Evolutionary conservation across 2,888 invertebrate genomes (phyloP).

Genomic region (Schizotus pectinicornis): DNA sequence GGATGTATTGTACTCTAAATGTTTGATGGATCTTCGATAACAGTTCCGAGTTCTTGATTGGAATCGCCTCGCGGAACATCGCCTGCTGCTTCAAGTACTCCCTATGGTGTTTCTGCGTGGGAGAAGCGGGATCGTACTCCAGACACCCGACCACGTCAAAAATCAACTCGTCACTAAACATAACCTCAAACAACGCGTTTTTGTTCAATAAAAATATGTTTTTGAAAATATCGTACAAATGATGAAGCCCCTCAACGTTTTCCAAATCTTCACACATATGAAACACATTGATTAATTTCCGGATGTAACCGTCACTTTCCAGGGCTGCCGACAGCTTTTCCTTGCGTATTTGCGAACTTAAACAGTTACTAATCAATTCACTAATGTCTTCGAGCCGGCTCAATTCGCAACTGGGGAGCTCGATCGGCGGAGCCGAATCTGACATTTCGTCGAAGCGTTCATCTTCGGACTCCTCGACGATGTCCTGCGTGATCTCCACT

Average conservation of each 20-base stretch:
- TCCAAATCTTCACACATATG: constrained; percentile 97
- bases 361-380: constrained; percentile 86
- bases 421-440: constrained; percentile 92
- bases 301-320: constrained; percentile 94
- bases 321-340: constrained; percentile 94
- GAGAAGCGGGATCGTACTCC: constrained; percentile 93
- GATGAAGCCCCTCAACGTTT: constrained; percentile 92
- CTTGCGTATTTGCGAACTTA: constrained; percentile 87
- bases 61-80: constrained; percentile 91
- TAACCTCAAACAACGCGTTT: constrained; percentile 94
- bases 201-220: constrained; percentile 98
- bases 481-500: constrained; percentile 96
- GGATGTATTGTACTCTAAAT: constrained; percentile 98
- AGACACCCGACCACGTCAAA: constrained; percentile 98
- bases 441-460: constrained; percentile 97
- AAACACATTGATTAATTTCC: constrained; percentile 92
- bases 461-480: constrained; percentile 95
- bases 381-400: constrained; percentile 93
- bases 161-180: constrained; percentile 96
- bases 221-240: constrained; percentile 97
- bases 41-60: constrained; percentile 93
- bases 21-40: constrained; percentile 99
- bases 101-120: constrained; percentile 89
- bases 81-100: constrained; percentile 94
- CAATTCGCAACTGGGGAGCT: constrained; percentile 94